A percentile compares a stretch with the other conserved stretches of the same genome.
These are phyloP conservation scores for Brachionus calyciflorus DNA, from an alignment of 1,140 invertebrate genomes.

Conservation along the genomic window DNA sequence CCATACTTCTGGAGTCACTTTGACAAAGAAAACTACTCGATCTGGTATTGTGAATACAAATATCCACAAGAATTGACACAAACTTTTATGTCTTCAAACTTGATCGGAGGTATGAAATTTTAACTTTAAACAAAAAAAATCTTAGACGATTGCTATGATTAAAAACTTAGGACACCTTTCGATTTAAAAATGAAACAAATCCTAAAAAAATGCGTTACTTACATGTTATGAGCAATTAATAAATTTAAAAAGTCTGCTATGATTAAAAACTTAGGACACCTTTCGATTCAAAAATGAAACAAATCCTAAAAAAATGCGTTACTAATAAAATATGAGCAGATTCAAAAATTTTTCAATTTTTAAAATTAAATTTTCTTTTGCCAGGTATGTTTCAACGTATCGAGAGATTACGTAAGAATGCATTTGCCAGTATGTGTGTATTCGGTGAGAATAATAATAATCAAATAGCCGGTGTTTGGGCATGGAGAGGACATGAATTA, in stretches of 20 bases:
- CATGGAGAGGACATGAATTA: conserved; percentile 90
- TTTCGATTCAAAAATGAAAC: too few species aligned
- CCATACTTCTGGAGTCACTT: conserved; percentile 99
- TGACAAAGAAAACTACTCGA: conserved; percentile 90
- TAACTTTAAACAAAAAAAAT: not conserved
- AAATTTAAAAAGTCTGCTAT: not conserved
- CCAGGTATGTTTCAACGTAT: conserved; percentile 91
- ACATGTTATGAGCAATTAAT: conserved; percentile 38
- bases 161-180: conserved; percentile 46
- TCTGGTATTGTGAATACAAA: conserved; percentile 96
- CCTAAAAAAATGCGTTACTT: conserved; percentile 40
- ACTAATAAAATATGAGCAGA: too few species aligned
- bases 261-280: too few species aligned
- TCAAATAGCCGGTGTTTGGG: conserved; percentile 90
- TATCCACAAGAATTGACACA: conserved; percentile 85
- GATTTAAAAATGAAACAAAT: conserved; percentile 24
- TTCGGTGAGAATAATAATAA: conserved; percentile 89
- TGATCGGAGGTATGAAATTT: conserved; percentile 72
- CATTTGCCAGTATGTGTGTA: conserved; percentile 86
- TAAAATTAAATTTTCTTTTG: not conserved
- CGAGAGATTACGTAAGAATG: conserved; percentile 93
- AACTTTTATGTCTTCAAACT: conserved; percentile 92
- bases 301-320: too few species aligned
- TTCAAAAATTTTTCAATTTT: too few species aligned
- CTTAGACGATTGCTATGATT: conserved; percentile 47